Conservation (phyloP, 1,140 invertebrate species). For the Nephotettix cincticeps region DNA sequence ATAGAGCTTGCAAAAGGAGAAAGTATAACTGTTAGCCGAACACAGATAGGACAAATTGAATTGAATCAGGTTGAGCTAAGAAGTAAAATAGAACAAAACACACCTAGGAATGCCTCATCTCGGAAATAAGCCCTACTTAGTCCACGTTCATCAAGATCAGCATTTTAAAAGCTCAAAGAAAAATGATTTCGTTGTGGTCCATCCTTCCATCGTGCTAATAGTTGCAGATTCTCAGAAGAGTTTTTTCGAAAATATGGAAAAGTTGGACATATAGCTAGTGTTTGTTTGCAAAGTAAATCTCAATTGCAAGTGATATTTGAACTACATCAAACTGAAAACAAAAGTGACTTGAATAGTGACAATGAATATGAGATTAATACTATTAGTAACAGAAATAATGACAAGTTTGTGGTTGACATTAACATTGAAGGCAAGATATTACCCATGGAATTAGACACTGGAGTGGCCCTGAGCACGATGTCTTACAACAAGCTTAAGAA, state of each 20-base stretch:
- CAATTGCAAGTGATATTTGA: background rate
- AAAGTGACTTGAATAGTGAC: background rate
- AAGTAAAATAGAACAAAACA: background rate
- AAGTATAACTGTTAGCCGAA: background rate
- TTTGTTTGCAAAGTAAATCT: background rate
- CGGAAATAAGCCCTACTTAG: background rate
- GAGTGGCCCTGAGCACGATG: background rate
- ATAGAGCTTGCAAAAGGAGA: background rate
- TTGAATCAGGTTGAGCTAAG: background rate
- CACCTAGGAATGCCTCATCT: too few species aligned
- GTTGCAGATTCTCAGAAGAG: background rate
- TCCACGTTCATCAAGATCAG: background rate
- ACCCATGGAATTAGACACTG: background rate
- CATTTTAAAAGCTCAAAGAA: background rate
- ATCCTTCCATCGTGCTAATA: background rate
- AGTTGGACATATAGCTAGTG: background rate
- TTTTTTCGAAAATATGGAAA: background rate
- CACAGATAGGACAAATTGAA: background rate
- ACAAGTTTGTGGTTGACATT: background rate
- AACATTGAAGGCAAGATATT: background rate
- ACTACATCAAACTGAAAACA: background rate
- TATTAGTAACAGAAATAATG: background rate
- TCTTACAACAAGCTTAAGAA: background rate
- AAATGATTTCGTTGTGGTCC: background rate
- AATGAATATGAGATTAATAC: background rate